Conservation (phyloP, 2,113 vertebrate genomes). For the Malurus cyaneus region DNA sequence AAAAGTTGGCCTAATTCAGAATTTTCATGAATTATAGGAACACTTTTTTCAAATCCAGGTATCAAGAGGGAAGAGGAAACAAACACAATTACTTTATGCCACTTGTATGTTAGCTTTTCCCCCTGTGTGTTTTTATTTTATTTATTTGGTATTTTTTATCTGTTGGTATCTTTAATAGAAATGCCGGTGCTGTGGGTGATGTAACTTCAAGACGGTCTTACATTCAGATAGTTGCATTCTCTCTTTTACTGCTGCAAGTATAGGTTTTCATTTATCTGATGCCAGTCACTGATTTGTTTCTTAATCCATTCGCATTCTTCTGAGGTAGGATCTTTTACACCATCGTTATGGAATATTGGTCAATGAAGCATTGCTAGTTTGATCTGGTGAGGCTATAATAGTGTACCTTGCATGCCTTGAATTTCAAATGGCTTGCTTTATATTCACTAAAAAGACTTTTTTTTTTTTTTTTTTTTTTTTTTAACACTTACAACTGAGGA, state of each 20-base stretch:
- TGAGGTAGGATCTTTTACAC: neutral
- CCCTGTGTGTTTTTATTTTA: fast-evolving
- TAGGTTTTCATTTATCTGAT: neutral
- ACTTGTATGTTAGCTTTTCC: fast-evolving
- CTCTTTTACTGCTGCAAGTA: neutral
- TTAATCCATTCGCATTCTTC: neutral
- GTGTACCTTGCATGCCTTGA: neutral
- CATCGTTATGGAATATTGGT: neutral
- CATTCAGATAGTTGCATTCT: neutral
- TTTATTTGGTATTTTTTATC: neutral
- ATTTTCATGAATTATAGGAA: neutral
- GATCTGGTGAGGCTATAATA: neutral
- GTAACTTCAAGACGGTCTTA: neutral
- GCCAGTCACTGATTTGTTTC: neutral
- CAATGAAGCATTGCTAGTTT: neutral
- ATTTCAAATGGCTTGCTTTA: neutral
- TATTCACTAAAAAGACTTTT: neutral
- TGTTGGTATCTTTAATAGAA: neutral
- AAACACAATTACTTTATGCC: neutral
- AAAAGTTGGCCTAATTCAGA: neutral
- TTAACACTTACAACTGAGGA: neutral
- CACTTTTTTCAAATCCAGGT: neutral
- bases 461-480: neutral
- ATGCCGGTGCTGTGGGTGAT: neutral
- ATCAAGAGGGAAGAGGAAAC: neutral